These are phyloP conservation scores for Caligus rogercresseyi DNA, from an alignment of 1,140 invertebrate species.

Conservation along the genomic window DNA sequence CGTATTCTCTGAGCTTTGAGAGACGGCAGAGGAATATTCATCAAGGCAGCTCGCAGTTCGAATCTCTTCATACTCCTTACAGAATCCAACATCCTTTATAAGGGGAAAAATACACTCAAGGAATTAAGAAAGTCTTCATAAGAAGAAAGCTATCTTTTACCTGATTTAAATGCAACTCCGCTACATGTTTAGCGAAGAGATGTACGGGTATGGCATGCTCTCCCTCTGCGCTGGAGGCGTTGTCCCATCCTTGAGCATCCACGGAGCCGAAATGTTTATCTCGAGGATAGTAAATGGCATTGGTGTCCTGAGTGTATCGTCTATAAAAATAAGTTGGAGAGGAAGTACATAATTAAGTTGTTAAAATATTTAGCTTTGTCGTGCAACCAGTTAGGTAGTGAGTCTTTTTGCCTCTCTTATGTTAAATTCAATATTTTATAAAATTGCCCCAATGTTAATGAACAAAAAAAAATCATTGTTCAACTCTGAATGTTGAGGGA, in stretches of 20 bases:
- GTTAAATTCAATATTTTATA: not conserved
- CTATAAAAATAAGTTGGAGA: slow-evolving; percentile 4
- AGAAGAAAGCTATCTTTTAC: not conserved
- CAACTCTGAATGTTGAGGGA: too few relatives aligned
- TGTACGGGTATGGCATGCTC: slow-evolving; percentile 47
- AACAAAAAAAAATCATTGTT: not conserved
- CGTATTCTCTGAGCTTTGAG: slow-evolving; percentile 72
- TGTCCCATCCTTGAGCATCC: slow-evolving; percentile 14
- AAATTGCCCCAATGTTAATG: not conserved
- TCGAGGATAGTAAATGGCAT: slow-evolving; percentile 10
- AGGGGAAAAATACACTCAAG: not conserved
- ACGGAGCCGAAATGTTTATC: slow-evolving; percentile 12
- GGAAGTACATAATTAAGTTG: not conserved
- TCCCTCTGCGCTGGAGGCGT: not conserved
- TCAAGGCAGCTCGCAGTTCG: slow-evolving; percentile 38
- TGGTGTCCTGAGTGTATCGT: slow-evolving; percentile 11
- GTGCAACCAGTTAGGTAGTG: too few relatives aligned
- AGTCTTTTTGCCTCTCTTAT: too few relatives aligned
- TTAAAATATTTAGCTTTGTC: not conserved
- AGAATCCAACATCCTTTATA: slow-evolving; percentile 57
- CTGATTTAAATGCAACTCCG: slow-evolving; percentile 52
- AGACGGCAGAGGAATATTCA: slow-evolving; percentile 59
- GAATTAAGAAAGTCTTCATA: not conserved
- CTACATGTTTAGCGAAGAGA: slow-evolving; percentile 57
- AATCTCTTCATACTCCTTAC: slow-evolving; percentile 76